Evolutionary conservation across 2,113 vertebrate species (phyloP), one percentile per base, ranked within the genome.

Genomic region (Oplegnathus fasciatus): DNA sequence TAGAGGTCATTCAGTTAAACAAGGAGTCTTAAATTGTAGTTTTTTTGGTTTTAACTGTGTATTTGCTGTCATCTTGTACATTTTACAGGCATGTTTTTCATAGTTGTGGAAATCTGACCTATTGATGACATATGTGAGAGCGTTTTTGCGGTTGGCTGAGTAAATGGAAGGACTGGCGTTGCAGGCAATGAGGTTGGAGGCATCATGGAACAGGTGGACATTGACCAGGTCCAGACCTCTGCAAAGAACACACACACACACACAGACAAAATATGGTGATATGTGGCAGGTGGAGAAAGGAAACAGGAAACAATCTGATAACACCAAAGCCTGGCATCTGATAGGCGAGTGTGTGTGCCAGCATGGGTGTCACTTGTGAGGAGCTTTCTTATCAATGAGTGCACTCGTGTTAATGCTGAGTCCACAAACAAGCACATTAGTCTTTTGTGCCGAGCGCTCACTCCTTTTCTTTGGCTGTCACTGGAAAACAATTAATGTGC

Each of bases 151-250:
- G 86, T 96, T 96, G 20, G 85, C 90, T 6, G 96, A 96, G 92
- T 96, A 97, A 84, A 96, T 88, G 4, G 96, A 97, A 9, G 96
- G 96, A 58, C 95, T 96, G 82, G 93, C 89, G 73, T 95, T 94
- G 89, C 94, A 96, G 88, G 96, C 96, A 67, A 96, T 91, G 86
- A 97, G 94, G 91, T 97, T 97, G 69, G 96, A 97, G 86, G 96
- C 96, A 89, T 97, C 96, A 8, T 97, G 96, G 90, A 97, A 97
- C 67, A 97, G 94, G 83, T 97, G 96, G 78, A 97, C 90, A 34
- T 97, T 97, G 82, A 97, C 96, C 85, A 97, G 91, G 85, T 97
- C 96, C 44, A 96, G 86, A 44, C 90, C 94, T 90, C 96, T 96
- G 93, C 26, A 28, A 62, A 40, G 30, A 34, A 75, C n/a, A 52